phyloP scores from a whole-genome alignment of 2,888 invertebrate species.

The Parnassius apollo region DNA sequence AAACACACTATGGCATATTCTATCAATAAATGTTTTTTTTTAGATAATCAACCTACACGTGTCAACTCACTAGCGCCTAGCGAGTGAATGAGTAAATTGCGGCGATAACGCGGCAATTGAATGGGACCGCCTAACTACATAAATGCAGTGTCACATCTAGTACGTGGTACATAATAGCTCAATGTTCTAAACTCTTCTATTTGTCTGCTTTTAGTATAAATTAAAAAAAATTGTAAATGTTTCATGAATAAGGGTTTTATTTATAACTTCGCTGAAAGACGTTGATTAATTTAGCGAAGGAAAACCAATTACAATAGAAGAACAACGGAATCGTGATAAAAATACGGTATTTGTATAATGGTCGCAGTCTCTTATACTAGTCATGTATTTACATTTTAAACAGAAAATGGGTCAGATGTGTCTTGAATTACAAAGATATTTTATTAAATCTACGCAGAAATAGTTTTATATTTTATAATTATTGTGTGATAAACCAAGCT shows the following conservation, averaged over 20 bases:
- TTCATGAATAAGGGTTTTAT: background rate
- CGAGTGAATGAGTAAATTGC: too few species aligned
- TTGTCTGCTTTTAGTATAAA: background rate
- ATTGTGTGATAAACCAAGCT: too few species aligned
- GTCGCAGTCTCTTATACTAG: background rate
- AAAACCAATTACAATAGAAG: conserved; percentile 18
- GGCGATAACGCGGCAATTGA: too few species aligned
- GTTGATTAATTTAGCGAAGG: conserved; percentile 1
- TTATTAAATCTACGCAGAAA: background rate
- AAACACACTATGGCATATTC: too few species aligned
- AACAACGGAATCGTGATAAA: conserved; percentile 14
- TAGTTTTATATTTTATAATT: too few species aligned
- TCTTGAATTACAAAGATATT: background rate
- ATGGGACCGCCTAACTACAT: too few species aligned
- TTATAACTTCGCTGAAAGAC: background rate
- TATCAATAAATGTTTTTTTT: too few species aligned
- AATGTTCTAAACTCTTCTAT: too few species aligned
- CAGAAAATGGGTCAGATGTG: background rate
- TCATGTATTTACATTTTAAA: background rate
- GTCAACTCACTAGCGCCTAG: too few species aligned
- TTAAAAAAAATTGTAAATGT: background rate
- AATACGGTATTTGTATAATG: conserved; percentile 1
- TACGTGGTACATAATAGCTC: too few species aligned
- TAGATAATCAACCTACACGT: too few species aligned
- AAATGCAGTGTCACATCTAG: too few species aligned